Evolutionary conservation across 1,140 invertebrate species (phyloP).

Genomic region (Diploscapter pachys): DNA sequence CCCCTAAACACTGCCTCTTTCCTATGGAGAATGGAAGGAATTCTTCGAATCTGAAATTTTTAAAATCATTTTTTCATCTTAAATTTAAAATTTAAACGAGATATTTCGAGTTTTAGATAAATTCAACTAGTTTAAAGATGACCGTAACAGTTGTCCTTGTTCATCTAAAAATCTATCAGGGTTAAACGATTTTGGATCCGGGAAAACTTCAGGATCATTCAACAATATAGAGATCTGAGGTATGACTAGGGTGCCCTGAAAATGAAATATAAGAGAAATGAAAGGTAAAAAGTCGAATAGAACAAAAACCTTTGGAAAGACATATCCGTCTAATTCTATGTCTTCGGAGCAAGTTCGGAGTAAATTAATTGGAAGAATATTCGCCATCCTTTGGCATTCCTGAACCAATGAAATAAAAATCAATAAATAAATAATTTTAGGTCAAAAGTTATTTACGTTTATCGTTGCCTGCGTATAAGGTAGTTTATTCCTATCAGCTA

Average conservation of each 20-base stretch:
- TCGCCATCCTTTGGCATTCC: slow-evolving; percentile 59
- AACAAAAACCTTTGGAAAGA: slow-evolving; percentile 19
- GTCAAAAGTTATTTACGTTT: slow-evolving; percentile 70
- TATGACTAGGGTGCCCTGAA: slow-evolving; percentile 47
- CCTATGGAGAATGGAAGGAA: slow-evolving; percentile 87
- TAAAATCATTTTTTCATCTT: no score
- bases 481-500: slow-evolving; percentile 65
- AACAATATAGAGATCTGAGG: slow-evolving; percentile 55
- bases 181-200: slow-evolving; percentile 75
- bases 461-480: slow-evolving; percentile 84
- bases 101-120: no score
- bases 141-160: slow-evolving; percentile 69
- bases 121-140: no score
- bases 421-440: slow-evolving; percentile 69
- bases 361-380: slow-evolving; percentile 60
- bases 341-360: slow-evolving; percentile 55
- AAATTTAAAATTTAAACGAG: no score
- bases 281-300: no score
- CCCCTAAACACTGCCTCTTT: slow-evolving; percentile 81
- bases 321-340: slow-evolving; percentile 49
- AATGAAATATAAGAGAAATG: no score
- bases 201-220: slow-evolving; percentile 50
- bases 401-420: slow-evolving; percentile 68
- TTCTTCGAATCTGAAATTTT: slow-evolving; percentile 69
- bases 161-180: slow-evolving; percentile 76